These are phyloP conservation scores for Heloderma charlesbogerti DNA, from an alignment of 2,113 vertebrate genomes.

Conservation along the genomic window DNA sequence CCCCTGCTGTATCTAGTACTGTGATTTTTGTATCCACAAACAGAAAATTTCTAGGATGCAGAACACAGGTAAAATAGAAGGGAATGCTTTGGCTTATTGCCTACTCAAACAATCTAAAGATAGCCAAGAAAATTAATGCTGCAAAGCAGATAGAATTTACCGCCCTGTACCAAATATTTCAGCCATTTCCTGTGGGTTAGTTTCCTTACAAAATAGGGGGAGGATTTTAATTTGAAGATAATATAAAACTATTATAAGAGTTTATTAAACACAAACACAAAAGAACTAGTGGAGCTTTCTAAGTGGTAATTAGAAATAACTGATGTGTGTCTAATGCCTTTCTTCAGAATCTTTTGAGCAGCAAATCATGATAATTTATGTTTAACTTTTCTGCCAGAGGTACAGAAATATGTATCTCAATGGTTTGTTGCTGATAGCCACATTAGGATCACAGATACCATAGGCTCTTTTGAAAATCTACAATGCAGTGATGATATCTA, in stretches of 20 bases:
- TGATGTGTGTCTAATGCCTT: constrained; percentile 69
- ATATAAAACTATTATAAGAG: constrained; percentile 58
- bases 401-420: constrained; percentile 21
- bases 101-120: constrained; percentile 2
- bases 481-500: not conserved
- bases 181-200: constrained; percentile 33
- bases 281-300: constrained; percentile 68
- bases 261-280: constrained; percentile 69
- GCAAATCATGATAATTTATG: constrained; percentile 39
- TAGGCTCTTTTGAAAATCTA: not conserved
- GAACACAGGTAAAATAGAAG: not conserved
- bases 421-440: not conserved
- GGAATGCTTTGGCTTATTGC: constrained; percentile 25
- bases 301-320: constrained; percentile 70
- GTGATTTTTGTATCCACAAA: not conserved
- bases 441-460: not conserved
- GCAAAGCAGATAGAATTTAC: constrained; percentile 4
- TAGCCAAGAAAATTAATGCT: constrained; percentile 2
- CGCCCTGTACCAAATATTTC: constrained; percentile 49
- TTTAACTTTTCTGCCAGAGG: constrained; percentile 49
- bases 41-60: constrained; percentile 7
- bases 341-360: constrained; percentile 63
- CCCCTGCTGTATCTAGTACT: not conserved
- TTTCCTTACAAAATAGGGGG: constrained; percentile 39
- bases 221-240: constrained; percentile 57